Conservation (phyloP, 2,797 vertebrate genomes). For the Chiloscyllium punctatum region DNA sequence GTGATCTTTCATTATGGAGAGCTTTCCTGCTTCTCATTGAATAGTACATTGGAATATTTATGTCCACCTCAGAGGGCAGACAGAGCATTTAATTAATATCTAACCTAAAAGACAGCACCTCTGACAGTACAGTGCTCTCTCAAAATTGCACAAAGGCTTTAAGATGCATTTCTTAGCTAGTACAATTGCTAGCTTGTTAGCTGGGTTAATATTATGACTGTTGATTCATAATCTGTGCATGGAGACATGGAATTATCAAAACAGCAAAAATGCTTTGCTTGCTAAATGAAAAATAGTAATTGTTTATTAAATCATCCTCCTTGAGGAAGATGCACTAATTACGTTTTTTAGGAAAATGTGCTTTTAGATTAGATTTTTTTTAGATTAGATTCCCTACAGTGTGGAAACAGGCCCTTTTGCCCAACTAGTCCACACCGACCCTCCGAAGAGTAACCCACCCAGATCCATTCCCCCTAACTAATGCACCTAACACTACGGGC, state of each 20-base stretch:
- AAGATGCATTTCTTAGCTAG: background rate
- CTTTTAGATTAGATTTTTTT: no score
- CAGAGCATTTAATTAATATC: background rate
- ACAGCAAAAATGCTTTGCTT: background rate
- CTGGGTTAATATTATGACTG: background rate
- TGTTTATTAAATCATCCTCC: no score
- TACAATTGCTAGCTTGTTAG: background rate
- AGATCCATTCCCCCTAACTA: no score
- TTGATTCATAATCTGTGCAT: background rate
- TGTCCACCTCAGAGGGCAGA: background rate
- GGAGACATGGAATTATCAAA: background rate
- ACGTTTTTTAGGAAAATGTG: background rate
- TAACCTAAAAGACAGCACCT: background rate
- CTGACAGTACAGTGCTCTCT: background rate
- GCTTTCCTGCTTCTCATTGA: background rate
- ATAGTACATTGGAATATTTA: background rate
- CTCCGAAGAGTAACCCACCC: no score
- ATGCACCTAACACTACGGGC: no score
- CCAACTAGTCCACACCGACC: no score
- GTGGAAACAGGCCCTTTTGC: no score
- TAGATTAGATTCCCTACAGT: no score
- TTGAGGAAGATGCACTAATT: background rate
- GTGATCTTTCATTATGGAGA: background rate
- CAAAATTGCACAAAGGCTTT: background rate
- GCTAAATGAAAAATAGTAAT: background rate